Percentiles rank a stretch among this genome's conserved stretches.
phyloP scores from a whole-genome alignment of 2,888 invertebrate genomes.

The Meghimatium bilineatum region DNA sequence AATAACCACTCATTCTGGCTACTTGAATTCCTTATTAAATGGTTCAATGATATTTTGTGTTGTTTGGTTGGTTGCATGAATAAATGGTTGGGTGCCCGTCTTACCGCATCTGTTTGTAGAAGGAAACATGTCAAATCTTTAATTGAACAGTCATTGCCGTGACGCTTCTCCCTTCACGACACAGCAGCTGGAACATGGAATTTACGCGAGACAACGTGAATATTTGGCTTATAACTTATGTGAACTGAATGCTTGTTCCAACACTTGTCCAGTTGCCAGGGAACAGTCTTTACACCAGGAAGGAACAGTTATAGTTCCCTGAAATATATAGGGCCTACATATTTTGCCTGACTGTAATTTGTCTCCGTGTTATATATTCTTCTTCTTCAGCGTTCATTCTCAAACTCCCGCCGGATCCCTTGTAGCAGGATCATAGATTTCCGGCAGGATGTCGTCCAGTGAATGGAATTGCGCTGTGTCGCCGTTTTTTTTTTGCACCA shows the following conservation, averaged over 20 bases:
- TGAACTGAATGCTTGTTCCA: slow-evolving; percentile 1
- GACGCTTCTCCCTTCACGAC: slow-evolving; percentile 32
- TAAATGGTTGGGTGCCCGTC: slow-evolving; percentile 33
- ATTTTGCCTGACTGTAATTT: too few species aligned
- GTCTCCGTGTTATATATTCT: too few species aligned
- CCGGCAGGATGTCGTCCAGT: too few species aligned
- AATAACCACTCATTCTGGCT: background rate
- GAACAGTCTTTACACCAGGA: background rate
- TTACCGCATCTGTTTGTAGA: slow-evolving; percentile 38
- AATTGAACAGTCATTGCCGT: background rate
- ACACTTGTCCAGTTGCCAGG: slow-evolving; percentile 29
- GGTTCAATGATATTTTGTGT: slow-evolving; percentile 33
- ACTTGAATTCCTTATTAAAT: slow-evolving; percentile 35
- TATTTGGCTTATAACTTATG: slow-evolving; percentile 1
- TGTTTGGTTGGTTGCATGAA: slow-evolving; percentile 30
- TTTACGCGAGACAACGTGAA: slow-evolving; percentile 10
- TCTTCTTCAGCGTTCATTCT: too few species aligned
- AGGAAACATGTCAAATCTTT: slow-evolving; percentile 32
- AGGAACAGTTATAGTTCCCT: background rate
- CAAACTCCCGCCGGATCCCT: too few species aligned
- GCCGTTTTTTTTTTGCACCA: too few species aligned
- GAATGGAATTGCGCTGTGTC: too few species aligned
- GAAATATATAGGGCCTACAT: too few species aligned
- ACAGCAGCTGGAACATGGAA: slow-evolving; percentile 36
- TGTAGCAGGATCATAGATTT: too few species aligned